Base-by-base conservation (phyloP, 2,888 invertebrate genomes). In the Kuschelorhynchus macadamiae region DNA sequence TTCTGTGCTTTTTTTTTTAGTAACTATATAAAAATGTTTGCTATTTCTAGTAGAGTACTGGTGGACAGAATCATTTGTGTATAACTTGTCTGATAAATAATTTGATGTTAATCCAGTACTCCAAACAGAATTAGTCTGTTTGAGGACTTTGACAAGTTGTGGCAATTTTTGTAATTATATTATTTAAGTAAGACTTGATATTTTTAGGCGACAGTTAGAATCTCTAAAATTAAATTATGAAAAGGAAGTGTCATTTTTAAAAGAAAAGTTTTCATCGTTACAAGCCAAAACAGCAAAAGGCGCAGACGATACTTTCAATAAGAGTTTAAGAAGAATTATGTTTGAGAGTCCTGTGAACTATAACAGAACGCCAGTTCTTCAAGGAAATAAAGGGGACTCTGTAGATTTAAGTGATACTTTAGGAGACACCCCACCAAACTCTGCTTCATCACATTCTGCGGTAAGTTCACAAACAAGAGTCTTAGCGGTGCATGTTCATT, bases 271-370 rank as follows among this genome's bases (percentile, higher is more conserved):
- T 57, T 20, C 60, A 11, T 72, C 78, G 42, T 55, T 80, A 30
- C 49, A 74, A 17, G 41, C 55, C 0, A 46, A 65, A 66, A 44
- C 61, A 63, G 64, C 16, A 20, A 32, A 61, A 21, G 33, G 20
- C 18, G 39, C 52, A 16, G 53, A 42, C 42, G 61, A 71, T 12
- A 61, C 67, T 12, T 62, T 72, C 9, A 72, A 78, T 66, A 71
- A 66, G 36, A 79, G 75, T 72, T 60, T 79, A 21, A 70, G 64
- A 30, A 72, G 80, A 55, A 76, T 80, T 42, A 67, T 76, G 3
- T 55, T 50, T 2, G 82, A 81, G 74, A 82, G 81, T 71, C 81
- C 81, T 8, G 77, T 78, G 7, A 74, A 74, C 52, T 72, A 62
- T 42, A 59, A 63, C 49, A 65, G 70, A 55, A 72, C 63, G 9